Base-by-base conservation (phyloP, 2,113 vertebrate species). In the Oxyura jamaicensis region DNA sequence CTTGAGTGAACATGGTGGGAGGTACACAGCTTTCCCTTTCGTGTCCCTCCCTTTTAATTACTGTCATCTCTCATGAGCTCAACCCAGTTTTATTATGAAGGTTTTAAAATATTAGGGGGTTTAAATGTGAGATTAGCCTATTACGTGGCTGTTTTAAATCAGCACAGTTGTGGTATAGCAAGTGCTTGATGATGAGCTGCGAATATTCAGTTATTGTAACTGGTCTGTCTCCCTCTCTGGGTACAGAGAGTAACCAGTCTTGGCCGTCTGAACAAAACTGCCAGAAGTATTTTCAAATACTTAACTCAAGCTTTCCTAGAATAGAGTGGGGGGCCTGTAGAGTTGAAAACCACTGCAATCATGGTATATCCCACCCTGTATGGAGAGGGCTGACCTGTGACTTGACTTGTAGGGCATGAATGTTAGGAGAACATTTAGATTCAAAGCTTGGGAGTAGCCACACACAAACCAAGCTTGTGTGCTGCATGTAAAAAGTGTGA, bases 281-380 rank as follows among this genome's bases (percentile, higher is more conserved):
- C 29, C 35, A 41, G 39, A 46, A 46, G 16, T 74, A 18, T 60
- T 74, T 60, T 41, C 39, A 80, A 68, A 31, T 80, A 44, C 8
- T 35, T 14, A 21, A 52, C 52, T 60, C 28, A 60, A 15, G 26
- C 35, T 33, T n/a, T 18, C 44, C n/a, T 78, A 14, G 65, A 67
- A 35, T 28, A 46, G 31, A 42, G 20, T 26, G 35, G 16, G 46
- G 31, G n/a, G 59, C 22, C 36, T 41, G 39, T 39, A 6, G 20
- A 66, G 66, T n/a, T 78, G 59, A 53, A 78, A 66, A 44, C 44
- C 8, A 1, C 26, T 7, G 16, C 33, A 31, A 5, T 10, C 53
- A 28, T 41, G 44, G 39, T 48, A 36, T 11, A 19, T 53, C 3
- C 15, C 0, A 0, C 15, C n/a, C 14, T 26, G 17, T 13, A 15